Conservation (phyloP, 2,888 invertebrate species). For the Cremastinae sp. region DNA sequence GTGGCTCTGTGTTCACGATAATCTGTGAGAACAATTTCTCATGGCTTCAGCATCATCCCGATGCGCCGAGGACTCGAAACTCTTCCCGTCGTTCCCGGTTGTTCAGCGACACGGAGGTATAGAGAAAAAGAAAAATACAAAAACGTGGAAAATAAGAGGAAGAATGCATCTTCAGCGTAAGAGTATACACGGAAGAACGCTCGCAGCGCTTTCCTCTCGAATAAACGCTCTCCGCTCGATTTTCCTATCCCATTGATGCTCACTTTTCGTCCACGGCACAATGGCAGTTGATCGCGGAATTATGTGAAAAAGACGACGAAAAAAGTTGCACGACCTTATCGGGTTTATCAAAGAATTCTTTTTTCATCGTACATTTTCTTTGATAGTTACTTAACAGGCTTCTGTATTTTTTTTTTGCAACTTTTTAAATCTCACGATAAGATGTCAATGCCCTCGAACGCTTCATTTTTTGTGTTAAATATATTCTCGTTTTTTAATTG, state of each 20-base stretch:
- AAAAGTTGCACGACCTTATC: no score
- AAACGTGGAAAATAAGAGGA: constrained; percentile 19
- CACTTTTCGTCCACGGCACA: constrained; percentile 9
- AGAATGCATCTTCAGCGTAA: constrained; percentile 36
- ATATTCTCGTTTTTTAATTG: no score
- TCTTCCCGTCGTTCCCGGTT: constrained; percentile 44
- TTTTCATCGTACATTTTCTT: no score
- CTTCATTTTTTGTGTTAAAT: no score
- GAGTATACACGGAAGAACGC: constrained; percentile 24
- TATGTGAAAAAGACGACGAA: no score
- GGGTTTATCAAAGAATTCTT: no score
- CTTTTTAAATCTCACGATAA: no score
- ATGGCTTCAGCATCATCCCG: constrained; percentile 33
- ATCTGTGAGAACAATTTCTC: constrained; percentile 55
- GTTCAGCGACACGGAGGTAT: constrained; percentile 36
- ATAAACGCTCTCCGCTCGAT: constrained; percentile 43
- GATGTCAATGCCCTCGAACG: no score
- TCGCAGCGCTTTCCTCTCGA: constrained; percentile 7
- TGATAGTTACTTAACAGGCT: no score
- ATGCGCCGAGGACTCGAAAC: constrained; percentile 39
- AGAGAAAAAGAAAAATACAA: constrained; percentile 32
- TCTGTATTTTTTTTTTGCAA: no score
- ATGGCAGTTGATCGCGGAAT: constrained; percentile 26
- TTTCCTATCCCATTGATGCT: constrained; percentile 29
- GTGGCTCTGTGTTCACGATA: no score